Base-by-base conservation (phyloP, 2,888 invertebrate genomes). In the Patella ulyssiponensis region DNA sequence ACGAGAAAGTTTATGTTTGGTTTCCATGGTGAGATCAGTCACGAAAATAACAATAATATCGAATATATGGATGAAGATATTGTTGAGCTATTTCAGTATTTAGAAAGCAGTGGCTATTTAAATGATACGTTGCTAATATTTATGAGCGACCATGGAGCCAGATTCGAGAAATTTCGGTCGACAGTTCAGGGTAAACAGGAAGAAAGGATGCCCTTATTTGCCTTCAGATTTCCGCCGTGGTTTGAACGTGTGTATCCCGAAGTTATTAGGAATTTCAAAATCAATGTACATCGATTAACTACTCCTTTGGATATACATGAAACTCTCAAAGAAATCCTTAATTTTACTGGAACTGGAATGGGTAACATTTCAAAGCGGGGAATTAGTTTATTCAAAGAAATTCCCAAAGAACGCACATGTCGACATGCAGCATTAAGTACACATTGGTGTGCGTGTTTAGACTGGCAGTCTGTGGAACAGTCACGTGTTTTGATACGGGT, bases 401-500 rank as follows among this genome's bases (percentile, higher is more conserved):
- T 91, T 73, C 95, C 97, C 0, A 88, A 92, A 7, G 94, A 94
- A 82, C 93, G 98, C 51, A 95, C 96, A 14, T 98, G 98, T 90
- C 94, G 94, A 12, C 95, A 96, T 90, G 98, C 98, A 0, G 96
- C 95, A 77, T 96, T 98, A 80, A 97, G 97, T 89, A 95, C 97
- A 0, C 98, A 98, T 91, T 98, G 97, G 97, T 98, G 98, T 90
- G 95, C 97, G 0, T 98, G 98, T 90, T 93, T 97, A 1, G 94
- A 94, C 20, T 98, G 97, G 98, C 92, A 94, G 81, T 93, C 94
- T 75, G 92, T 96, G 0, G 91, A 94, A 1, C 78, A 92, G 0
- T 88, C 91, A 0, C 93, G 94, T 53, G 88, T 93, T 15, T 93
- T 93, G n/a, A 80, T 89, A 0, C 93, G 95, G 0, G 95, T 94